A percentile compares a stretch with the other conserved stretches of the same genome.
phyloP scores from a whole-genome alignment of 2,888 invertebrate species.

The Hyposoter didymator region DNA sequence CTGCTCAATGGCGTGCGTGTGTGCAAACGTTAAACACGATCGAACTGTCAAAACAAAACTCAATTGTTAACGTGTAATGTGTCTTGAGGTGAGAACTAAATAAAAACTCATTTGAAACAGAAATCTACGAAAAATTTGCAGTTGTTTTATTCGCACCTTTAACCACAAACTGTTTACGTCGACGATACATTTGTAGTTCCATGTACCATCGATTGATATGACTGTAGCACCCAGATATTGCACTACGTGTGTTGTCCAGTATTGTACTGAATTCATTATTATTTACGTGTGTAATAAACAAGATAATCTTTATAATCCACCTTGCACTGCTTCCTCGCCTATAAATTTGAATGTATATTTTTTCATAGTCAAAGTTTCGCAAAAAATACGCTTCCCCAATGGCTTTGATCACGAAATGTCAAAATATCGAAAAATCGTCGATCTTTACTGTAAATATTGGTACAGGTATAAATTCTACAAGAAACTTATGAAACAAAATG shows the following conservation, averaged over 20 bases:
- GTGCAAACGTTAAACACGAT: neutral
- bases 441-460: neutral
- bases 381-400: neutral
- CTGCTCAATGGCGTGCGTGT: slow-evolving; percentile 34
- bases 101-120: slow-evolving; percentile 25
- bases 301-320: slow-evolving; percentile 1
- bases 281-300: slow-evolving; percentile 24
- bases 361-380: slow-evolving; percentile 13
- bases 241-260: slow-evolving; percentile 35
- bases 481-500: slow-evolving; percentile 37
- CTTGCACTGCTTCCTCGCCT: neutral
- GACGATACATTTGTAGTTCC: slow-evolving; percentile 27
- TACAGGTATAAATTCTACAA: slow-evolving; percentile 20
- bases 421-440: slow-evolving; percentile 9
- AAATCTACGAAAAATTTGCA: slow-evolving; percentile 22
- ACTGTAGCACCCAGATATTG: slow-evolving; percentile 41
- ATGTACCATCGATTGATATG: slow-evolving; percentile 43
- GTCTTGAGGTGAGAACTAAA: slow-evolving; percentile 50
- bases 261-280: neutral
- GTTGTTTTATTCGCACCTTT: slow-evolving; percentile 40
- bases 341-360: neutral
- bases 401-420: slow-evolving; percentile 1
- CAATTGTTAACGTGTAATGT: slow-evolving; percentile 51
- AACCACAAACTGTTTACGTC: slow-evolving; percentile 20
- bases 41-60: slow-evolving; percentile 64